Conservation (phyloP, 2,888 invertebrate species). For the Idaea aversata region DNA sequence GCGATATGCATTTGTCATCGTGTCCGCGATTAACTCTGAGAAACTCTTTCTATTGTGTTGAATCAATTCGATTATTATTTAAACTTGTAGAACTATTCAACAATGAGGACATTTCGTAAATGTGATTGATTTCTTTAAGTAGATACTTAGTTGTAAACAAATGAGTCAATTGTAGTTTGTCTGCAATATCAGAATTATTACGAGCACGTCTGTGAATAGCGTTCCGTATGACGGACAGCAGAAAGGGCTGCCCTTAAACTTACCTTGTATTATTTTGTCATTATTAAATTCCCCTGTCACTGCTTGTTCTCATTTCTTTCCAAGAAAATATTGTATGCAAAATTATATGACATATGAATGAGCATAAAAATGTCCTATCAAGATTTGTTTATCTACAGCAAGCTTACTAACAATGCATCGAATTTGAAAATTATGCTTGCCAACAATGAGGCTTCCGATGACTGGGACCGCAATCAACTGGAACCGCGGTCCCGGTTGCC, state of each 20-base stretch:
- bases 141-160: slow-evolving; percentile 43
- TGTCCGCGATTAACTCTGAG: slow-evolving; percentile 72
- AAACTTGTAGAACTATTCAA: slow-evolving; percentile 42
- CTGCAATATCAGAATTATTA: slow-evolving; percentile 75
- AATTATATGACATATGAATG: slow-evolving; percentile 80
- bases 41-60: slow-evolving; percentile 69
- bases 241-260: slow-evolving; percentile 77
- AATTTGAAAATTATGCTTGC: slow-evolving; percentile 32
- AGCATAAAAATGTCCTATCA: slow-evolving; percentile 67
- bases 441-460: too few relatives aligned
- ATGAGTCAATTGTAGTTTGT: slow-evolving; percentile 74
- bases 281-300: slow-evolving; percentile 80
- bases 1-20: slow-evolving; percentile 78
- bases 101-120: slow-evolving; percentile 39
- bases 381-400: slow-evolving; percentile 57
- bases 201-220: slow-evolving; percentile 66
- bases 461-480: too few relatives aligned
- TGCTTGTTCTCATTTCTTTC: slow-evolving; percentile 71
- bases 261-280: slow-evolving; percentile 80
- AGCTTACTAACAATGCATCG: slow-evolving; percentile 43
- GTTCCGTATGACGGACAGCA: slow-evolving; percentile 78
- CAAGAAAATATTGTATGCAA: slow-evolving; percentile 80
- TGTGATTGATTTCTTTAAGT: slow-evolving; percentile 21
- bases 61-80: slow-evolving; percentile 73
- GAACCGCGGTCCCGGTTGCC: too few relatives aligned